phyloP scores from a whole-genome alignment of 2,888 invertebrate species.

The Epirrita christyi region DNA sequence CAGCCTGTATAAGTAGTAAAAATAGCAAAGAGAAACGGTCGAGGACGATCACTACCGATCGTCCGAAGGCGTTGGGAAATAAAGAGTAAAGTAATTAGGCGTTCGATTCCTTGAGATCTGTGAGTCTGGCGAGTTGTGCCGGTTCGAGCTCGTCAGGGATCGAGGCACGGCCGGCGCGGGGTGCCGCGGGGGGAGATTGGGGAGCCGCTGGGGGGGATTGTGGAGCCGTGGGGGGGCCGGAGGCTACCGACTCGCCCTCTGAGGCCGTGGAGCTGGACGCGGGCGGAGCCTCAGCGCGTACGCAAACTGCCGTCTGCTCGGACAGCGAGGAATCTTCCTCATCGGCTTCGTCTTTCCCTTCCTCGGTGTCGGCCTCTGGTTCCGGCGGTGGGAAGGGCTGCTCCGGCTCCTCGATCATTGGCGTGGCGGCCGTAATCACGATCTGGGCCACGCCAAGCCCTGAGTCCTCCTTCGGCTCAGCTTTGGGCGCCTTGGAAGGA shows the following conservation, averaged over 20 bases:
- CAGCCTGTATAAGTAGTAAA: neutral
- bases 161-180: conserved; percentile 91
- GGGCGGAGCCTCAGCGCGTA: conserved; percentile 79
- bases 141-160: conserved; percentile 96
- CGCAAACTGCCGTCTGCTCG: conserved; percentile 77
- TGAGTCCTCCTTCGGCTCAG: conserved; percentile 80
- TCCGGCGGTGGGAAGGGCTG: conserved; percentile 88
- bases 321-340: conserved; percentile 79
- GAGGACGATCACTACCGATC: conserved; percentile 41
- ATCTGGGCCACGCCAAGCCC: conserved; percentile 95
- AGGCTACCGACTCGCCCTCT: conserved; percentile 83
- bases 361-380: conserved; percentile 54
- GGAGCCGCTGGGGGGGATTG: conserved; percentile 78
- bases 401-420: conserved; percentile 94
- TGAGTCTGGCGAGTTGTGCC: conserved; percentile 93
- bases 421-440: conserved; percentile 97
- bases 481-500: conserved; percentile 53
- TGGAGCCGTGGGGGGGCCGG: conserved; percentile 82
- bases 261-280: conserved; percentile 88
- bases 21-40: conserved; percentile 56
- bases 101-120: conserved; percentile 95
- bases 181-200: conserved; percentile 86
- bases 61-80: conserved; percentile 26
- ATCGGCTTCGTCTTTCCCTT: conserved; percentile 58
- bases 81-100: conserved; percentile 87